Base-by-base conservation (phyloP, 2,888 invertebrate genomes). In the Heliothis peltigera region DNA sequence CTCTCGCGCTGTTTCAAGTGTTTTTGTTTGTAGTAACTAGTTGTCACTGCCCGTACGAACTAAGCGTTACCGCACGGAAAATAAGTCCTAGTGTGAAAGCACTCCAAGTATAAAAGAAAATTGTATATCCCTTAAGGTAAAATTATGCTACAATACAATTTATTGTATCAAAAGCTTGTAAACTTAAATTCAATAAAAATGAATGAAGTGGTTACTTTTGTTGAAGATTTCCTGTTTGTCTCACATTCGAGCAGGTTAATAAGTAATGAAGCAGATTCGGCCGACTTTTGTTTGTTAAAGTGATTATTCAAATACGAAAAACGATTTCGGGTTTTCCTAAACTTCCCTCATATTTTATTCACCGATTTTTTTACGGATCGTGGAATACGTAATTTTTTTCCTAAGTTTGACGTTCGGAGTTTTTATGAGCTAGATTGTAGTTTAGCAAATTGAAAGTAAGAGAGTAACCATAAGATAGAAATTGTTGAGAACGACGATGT, bases 231-330 rank as follows among this genome's bases (percentile, higher is more conserved):
- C 75, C 80, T 84, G 84, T 87, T 87, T 89, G 89, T 91, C 89
- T 87, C 87, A 81, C 81, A 87, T 86, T 87, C 87, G 87, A 89
- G 86, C 90, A 91, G 91, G 91, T 94, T 93, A 94, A 93, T 94
- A 94, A 93, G 87, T 93, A 94, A 95, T 94, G 94, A 94, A 91
- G 88, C 84, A 88, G 89, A 90, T 91, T 91, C 90, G 87, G 84
- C 84, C 81, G 89, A 92, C 91, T 93, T 93, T 92, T 93, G 92
- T 94, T 93, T 94, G 93, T 92, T 92, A 93, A 94, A 93, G 92
- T 94, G 92, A 94, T 94, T 95, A 94, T 95, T 94, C 92, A 95
- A 95, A 94, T 94, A 93, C 90, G 90, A 89, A 94, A 94, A 95
- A 92, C 93, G 93, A 92, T 94, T 92, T 92, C 87, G 91, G 92